These are phyloP conservation scores for Pilophorus perplexus DNA, from an alignment of 2,888 invertebrate genomes.

Conservation along the genomic window DNA sequence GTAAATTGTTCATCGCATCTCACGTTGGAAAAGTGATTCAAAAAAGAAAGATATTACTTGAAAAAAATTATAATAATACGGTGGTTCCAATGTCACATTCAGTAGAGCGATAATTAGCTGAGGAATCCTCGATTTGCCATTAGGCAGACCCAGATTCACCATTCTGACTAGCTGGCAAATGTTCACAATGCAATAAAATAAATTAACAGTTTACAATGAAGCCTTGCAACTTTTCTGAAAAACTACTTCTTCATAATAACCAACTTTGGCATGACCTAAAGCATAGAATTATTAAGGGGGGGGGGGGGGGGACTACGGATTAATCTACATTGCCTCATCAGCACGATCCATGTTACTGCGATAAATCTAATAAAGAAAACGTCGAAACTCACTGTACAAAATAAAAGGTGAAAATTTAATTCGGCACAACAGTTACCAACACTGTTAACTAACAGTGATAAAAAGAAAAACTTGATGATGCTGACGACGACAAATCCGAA, in stretches of 20 bases:
- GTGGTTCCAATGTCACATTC: conserved; percentile 31
- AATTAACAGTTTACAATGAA: conserved; percentile 9
- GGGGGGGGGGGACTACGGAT: neutral
- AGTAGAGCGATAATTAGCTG: neutral
- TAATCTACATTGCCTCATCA: neutral
- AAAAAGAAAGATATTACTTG: conserved; percentile 2
- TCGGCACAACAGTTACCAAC: conserved; percentile 5
- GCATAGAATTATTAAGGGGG: conserved; percentile 10
- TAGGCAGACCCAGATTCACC: conserved; percentile 25
- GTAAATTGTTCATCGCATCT: conserved; percentile 1
- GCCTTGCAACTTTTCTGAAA: conserved; percentile 2
- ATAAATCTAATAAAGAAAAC: neutral
- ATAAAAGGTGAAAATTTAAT: neutral
- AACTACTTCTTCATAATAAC: neutral
- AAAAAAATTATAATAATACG: conserved; percentile 18
- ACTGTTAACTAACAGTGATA: conserved; percentile 5
- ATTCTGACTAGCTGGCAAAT: conserved; percentile 36
- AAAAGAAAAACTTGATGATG: conserved; percentile 14
- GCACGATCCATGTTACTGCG: neutral
- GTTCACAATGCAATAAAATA: conserved; percentile 12
- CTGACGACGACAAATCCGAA: conserved; percentile 2
- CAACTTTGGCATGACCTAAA: conserved; percentile 30
- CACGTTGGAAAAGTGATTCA: neutral
- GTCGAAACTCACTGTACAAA: neutral
- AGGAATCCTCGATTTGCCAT: conserved; percentile 15